Evolutionary conservation across 1,140 invertebrate species (phyloP), one percentile per base, ranked within the genome.

Genomic region (Arctopsyche grandis): DNA sequence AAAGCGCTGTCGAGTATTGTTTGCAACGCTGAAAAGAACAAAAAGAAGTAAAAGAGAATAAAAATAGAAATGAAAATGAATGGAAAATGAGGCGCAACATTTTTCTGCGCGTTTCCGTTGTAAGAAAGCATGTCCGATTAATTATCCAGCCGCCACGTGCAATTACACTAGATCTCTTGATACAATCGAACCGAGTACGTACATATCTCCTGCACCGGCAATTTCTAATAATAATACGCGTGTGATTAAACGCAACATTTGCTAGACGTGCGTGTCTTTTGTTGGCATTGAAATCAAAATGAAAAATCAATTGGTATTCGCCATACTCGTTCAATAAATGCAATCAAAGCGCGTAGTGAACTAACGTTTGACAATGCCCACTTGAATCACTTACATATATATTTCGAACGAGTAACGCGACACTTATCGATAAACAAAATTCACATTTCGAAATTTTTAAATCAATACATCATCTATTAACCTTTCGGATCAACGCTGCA

Each of bases 181-280:
- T 56, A n/a, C 52, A 43, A n/a, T 69, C 66, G 60, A n/a, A 60
- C 46, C 46, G 46, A 48, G 46, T 48, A 48, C n/a, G 14, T 21
- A 56, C 52, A 56, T 21, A 16, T 38, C 29, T 38, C 52, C 5
- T 38, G 1, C 19, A 21, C 14, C 52, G 24, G 24, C 38, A 48
- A 46, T 73, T 73, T 73, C 69, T 73, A 73, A 73, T 73, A 46
- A 73, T 38, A 4, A 38, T 44, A 73, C 44, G 26, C 29, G 69
- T 70, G 69, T 26, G 22, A 70, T 70, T 70, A 70, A 70, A 38
- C 69, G 69, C 69, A 73, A 73, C 69, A 73, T 73, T 73, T 48
- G 69, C 21, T 46, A 0, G n/a, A 21, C 16, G 19, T 73, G 69
- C 69, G 69, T 73, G 69, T 73, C 56, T 60, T 60, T 19, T 19